These are phyloP conservation scores for Chionomys nivalis DNA, from an alignment of 2,113 vertebrate species.

Conservation along the genomic window DNA sequence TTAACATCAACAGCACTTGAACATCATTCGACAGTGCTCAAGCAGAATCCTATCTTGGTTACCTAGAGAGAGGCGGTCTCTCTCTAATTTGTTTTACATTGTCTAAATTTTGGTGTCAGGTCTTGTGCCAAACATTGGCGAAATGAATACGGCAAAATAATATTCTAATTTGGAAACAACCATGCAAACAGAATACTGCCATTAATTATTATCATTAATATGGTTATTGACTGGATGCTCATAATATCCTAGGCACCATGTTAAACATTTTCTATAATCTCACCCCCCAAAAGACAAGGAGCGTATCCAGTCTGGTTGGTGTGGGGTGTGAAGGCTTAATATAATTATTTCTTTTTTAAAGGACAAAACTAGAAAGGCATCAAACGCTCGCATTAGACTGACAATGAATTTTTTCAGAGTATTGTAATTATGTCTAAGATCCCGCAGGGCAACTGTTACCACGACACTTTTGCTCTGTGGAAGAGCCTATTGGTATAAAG, in stretches of 20 bases:
- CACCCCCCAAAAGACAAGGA: not conserved
- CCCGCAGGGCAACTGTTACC: not conserved
- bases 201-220: slow-evolving; percentile 40
- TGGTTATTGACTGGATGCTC: slow-evolving; percentile 29
- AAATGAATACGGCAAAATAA: slow-evolving; percentile 43
- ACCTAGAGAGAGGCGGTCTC: not conserved
- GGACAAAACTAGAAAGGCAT: not conserved
- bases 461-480: slow-evolving; percentile 1
- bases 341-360: slow-evolving; percentile 43
- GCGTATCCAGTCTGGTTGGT: not conserved
- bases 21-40: not conserved
- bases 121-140: not conserved
- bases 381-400: not conserved
- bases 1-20: not conserved
- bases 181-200: not conserved
- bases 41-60: not conserved
- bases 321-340: not conserved
- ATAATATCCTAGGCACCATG: not conserved
- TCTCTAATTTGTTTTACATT: not conserved
- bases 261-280: slow-evolving; percentile 42
- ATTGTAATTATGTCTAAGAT: not conserved
- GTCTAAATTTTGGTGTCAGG: slow-evolving; percentile 37
- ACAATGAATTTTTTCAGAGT: slow-evolving; percentile 11
- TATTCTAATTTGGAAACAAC: slow-evolving; percentile 34
- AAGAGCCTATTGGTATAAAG: slow-evolving; percentile 2